Evolutionary conservation across 2,888 invertebrate genomes (phyloP), one percentile per base, ranked within the genome.

Genomic region (Lepidochrysops patricia): DNA sequence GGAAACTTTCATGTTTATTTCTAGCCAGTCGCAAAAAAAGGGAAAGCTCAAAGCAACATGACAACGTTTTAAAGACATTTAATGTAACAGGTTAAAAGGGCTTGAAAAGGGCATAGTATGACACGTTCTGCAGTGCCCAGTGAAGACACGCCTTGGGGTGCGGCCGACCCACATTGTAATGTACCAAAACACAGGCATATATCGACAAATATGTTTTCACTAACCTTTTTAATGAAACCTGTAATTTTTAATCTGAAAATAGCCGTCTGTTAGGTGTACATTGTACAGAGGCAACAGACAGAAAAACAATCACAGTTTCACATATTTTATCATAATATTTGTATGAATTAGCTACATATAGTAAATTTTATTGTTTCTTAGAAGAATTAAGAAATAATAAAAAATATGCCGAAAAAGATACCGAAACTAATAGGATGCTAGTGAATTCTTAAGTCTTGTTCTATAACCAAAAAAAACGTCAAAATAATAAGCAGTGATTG

Each of bases 161-260:
- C 54, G 54, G 54, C 13, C 54, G 54, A 54, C 54, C 54, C 54
- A 54, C 54, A 54, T 54, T 29, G 54, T n/a, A n/a, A n/a, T n/a
- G n/a, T 29, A 32, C 29, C 32, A 19, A 29, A 54, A 54, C 12
- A 19, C 13, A 29, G 15, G 5, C 26, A 27, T 7, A 27, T 32
- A 54, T 29, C 27, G 32, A 32, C 27, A 54, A 32, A 52, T 54
- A 54, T 15, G 9, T 52, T 52, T 27, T 23, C 15, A 29, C 13
- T 27, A 15, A n/a, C 15, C 7, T n/a, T 37, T 37, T 19, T 9
- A 15, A 19, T 23, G 19, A 9, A 43, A 12, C 19, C 9, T 9
- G 15, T 7, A 37, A 15, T 37, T 37, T 37, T 6, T 7, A n/a
- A n/a, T n/a, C n/a, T n/a, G n/a, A n/a, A n/a, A n/a, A n/a, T n/a